Base-by-base conservation (phyloP, 1,140 invertebrate species). In the Oncopeltus fasciatus region DNA sequence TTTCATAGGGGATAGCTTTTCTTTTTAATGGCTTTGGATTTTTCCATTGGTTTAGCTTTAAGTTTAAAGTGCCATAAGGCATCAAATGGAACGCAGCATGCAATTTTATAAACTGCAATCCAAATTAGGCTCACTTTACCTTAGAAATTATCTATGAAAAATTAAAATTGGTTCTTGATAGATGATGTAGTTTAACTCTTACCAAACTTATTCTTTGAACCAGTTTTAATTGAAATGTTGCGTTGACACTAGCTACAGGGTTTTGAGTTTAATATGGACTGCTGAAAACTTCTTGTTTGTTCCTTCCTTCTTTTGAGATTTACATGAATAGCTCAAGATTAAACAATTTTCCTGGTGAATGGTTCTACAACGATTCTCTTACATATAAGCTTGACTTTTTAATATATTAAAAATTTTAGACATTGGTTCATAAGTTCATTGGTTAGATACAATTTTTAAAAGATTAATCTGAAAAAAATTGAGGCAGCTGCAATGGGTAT, bases 371-470 rank as follows among this genome's bases (percentile, higher is more conserved):
- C n/a, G 53, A 9, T 49, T 18, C n/a, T 38, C 20, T 38, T 62
- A 27, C 31, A 33, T 18, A 62, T 5, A n/a, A 53, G 29, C 20
- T 51, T 56, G 31, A 2, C 57, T 28, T 43, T 62, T 18, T 43
- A 27, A 63, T 57, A 20, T 2, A 31, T n/a, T n/a, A n/a, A n/a
- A n/a, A n/a, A n/a, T n/a, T n/a, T 8, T 12, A 58, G 61, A 63
- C 61, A 63, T 63, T 63, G 61, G 61, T 63, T 63, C 61, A 63
- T 24, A 58, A 58, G 16, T 63, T 46, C 56, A 58, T 63, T 63
- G 43, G 28, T 43, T 14, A 38, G n/a, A 20, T 58, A 26, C 2
- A 21, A 27, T 56, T 53, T 31, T 49, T 49, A 51, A 28, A 14
- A 21, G 28, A 16, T 16, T 61, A 11, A 16, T 18, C 18, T 18